A percentile compares a stretch with the other conserved stretches of the same genome.
Conservation (phyloP, 2,113 vertebrate species). For the Percopsis transmontana region DNA sequence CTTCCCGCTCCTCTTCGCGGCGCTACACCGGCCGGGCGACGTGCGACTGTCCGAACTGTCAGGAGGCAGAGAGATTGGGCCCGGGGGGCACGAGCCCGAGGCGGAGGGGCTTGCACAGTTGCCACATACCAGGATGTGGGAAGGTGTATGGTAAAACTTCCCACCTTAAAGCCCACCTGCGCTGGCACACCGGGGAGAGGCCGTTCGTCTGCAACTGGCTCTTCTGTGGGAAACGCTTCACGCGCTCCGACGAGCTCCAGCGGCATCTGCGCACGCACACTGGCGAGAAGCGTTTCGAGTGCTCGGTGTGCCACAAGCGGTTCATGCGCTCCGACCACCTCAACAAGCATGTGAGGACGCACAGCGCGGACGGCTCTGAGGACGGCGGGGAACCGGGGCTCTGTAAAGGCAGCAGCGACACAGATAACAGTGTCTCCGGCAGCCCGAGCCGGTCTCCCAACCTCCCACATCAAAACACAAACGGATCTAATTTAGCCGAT, state of each 20-base stretch:
- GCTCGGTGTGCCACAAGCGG: conserved; percentile 86
- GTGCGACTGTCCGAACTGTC: conserved; percentile 92
- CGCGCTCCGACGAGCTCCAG: conserved; percentile 92
- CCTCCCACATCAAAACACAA: conserved; percentile 63
- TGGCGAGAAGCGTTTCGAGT: conserved; percentile 94
- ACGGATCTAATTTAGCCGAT: conserved; percentile 65
- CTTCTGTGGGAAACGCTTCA: conserved; percentile 92
- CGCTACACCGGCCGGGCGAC: conserved; percentile 87
- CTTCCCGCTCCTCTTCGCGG: conserved; percentile 81
- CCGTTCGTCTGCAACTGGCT: conserved; percentile 95
- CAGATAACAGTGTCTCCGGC: conserved; percentile 85
- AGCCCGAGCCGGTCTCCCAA: conserved; percentile 88
- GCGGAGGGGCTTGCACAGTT: conserved; percentile 88
- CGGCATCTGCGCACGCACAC: conserved; percentile 92
- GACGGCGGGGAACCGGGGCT: conserved; percentile 58
- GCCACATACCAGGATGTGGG: conserved; percentile 91
- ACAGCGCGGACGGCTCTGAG: conserved; percentile 77
- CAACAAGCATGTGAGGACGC: conserved; percentile 89
- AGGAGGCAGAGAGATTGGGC: conserved; percentile 86
- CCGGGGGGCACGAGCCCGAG: conserved; percentile 84
- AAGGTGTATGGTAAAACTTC: conserved; percentile 94
- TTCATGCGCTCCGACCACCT: conserved; percentile 96
- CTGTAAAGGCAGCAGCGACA: conserved; percentile 87
- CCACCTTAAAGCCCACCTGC: conserved; percentile 91
- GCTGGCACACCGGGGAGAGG: conserved; percentile 93